Evolutionary conservation across 2,797 vertebrate species (phyloP).

Genomic region (Cottoperca gobio): DNA sequence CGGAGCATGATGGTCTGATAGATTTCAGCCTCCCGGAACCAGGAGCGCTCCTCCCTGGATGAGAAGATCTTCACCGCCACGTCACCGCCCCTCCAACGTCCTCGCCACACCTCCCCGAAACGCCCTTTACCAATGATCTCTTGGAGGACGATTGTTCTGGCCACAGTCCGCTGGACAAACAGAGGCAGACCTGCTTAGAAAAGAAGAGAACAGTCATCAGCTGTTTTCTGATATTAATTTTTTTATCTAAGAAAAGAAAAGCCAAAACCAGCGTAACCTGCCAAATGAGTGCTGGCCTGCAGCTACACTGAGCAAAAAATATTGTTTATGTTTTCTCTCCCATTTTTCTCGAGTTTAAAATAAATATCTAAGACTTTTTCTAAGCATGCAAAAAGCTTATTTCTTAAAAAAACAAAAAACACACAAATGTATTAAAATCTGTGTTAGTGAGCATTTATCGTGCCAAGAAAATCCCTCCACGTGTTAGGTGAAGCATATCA

Average conservation of each 20-base stretch:
- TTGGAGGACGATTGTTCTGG: conserved; percentile 94
- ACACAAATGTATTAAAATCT: too few species aligned
- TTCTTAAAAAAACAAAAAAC: too few species aligned
- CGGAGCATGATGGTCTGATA: conserved; percentile 97
- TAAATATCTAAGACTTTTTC: too few species aligned
- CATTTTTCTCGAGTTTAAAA: too few species aligned
- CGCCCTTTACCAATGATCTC: conserved; percentile 97
- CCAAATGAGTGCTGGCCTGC: neutral
- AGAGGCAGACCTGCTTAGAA: conserved; percentile 89
- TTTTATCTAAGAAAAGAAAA: neutral
- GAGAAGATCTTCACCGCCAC: conserved; percentile 98
- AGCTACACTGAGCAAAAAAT: too few species aligned
- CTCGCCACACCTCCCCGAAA: conserved; percentile 96
- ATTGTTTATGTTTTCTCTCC: too few species aligned
- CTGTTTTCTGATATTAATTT: neutral
- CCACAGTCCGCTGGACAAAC: conserved; percentile 95
- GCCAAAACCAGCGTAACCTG: neutral
- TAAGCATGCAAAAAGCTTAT: too few species aligned
- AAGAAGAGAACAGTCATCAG: conserved; percentile 2
- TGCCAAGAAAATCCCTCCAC: too few species aligned
- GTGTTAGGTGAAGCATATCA: too few species aligned
- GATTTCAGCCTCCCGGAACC: conserved; percentile 97
- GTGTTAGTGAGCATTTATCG: too few species aligned
- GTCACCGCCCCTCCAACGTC: conserved; percentile 93
- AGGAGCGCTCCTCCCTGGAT: conserved; percentile 94